Conservation (phyloP, 2,888 invertebrate species). For the Galerucella nymphaeae region DNA sequence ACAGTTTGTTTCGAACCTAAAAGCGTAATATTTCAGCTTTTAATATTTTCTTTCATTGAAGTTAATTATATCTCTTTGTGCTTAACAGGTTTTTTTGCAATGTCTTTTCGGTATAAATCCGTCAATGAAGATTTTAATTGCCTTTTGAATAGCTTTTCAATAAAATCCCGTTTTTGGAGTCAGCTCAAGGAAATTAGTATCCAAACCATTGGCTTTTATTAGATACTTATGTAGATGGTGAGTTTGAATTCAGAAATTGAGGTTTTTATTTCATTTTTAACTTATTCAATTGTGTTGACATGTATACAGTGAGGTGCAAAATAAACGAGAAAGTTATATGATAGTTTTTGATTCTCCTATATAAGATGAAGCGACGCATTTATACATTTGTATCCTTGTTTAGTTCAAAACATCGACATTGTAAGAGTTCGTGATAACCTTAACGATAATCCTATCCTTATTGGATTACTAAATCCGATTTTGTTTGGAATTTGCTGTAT, state of each 20-base stretch:
- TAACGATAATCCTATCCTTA: not conserved
- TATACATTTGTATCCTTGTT: no score
- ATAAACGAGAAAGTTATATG: no score
- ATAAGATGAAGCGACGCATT: no score
- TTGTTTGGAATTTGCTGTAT: not conserved
- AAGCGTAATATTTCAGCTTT: not conserved
- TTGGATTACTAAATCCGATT: not conserved
- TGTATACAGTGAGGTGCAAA: no score
- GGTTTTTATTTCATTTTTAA: not conserved
- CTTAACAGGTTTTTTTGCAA: not conserved
- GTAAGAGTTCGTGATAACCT: constrained; percentile 1
- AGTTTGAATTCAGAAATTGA: not conserved
- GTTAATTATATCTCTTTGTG: not conserved
- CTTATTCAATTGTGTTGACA: no score
- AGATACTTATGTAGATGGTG: not conserved
- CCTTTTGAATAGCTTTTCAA: not conserved
- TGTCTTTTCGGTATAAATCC: not conserved
- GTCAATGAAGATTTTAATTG: not conserved
- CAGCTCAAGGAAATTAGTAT: not conserved
- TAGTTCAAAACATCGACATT: not conserved
- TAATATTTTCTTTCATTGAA: not conserved
- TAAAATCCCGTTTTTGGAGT: not conserved
- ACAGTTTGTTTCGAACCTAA: not conserved
- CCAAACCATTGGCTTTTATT: not conserved
- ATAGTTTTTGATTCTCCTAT: no score